These are phyloP conservation scores for Clarias pachynema DNA, from an alignment of 2,797 vertebrate species.

Conservation along the genomic window DNA sequence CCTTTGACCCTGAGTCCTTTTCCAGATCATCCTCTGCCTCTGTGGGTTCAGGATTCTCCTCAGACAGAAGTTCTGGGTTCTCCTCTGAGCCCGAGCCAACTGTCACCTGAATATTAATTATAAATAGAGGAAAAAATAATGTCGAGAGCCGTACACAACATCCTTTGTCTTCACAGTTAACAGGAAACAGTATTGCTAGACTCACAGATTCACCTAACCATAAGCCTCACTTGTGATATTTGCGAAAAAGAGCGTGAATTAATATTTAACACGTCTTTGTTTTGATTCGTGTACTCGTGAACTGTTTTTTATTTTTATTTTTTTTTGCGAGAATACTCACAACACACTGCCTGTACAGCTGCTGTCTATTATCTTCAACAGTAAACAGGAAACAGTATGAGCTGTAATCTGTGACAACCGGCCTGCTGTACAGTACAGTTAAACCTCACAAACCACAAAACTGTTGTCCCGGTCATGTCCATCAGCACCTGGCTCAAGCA, in stretches of 20 bases:
- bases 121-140: slow-evolving; percentile 25
- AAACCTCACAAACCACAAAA: slow-evolving; percentile 6
- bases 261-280: neutral
- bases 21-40: slow-evolving; percentile 66
- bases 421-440: neutral
- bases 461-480: neutral
- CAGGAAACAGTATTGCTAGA: neutral
- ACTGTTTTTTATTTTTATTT: neutral
- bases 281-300: neutral
- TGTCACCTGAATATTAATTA: slow-evolving; percentile 38
- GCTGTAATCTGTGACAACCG: neutral
- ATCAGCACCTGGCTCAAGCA: neutral
- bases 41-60: slow-evolving; percentile 48
- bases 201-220: neutral
- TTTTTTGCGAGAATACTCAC: neutral
- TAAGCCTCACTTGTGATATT: neutral
- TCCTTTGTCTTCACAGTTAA: neutral
- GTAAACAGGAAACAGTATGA: neutral
- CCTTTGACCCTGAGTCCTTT: slow-evolving; percentile 71
- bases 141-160: neutral
- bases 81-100: slow-evolving; percentile 29
- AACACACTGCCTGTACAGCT: neutral
- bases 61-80: slow-evolving; percentile 36
- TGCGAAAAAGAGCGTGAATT: neutral
- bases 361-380: neutral